A percentile compares a stretch with the other conserved stretches of the same genome.
Conservation (phyloP, 1,140 invertebrate species). For the Polyergus mexicanus region DNA sequence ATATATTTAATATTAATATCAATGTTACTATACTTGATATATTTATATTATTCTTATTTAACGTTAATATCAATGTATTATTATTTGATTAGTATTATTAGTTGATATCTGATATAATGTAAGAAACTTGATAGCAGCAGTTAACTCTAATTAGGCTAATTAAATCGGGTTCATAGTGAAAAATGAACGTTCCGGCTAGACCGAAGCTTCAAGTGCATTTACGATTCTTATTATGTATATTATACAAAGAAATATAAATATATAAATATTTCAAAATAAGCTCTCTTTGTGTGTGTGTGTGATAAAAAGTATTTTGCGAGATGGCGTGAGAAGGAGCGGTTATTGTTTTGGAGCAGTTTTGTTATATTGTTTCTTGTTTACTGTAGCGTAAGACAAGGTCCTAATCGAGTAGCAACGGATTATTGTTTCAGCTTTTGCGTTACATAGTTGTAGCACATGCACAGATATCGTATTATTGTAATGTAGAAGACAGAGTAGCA, state of each 20-base stretch:
- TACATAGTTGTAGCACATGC: conserved; percentile 48
- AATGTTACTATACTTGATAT: background rate
- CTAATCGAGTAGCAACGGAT: conserved; percentile 46
- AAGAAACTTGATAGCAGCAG: background rate
- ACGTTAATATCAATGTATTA: background rate
- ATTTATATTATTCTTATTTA: background rate
- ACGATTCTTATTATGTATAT: conserved; percentile 38
- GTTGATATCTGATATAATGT: background rate
- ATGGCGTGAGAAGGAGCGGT: background rate
- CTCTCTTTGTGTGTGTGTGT: too few species aligned
- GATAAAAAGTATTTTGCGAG: conserved; percentile 17
- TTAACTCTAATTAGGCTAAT: conserved; percentile 38
- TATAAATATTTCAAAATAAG: conserved; percentile 61
- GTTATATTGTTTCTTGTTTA: conserved; percentile 63
- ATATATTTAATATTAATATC: background rate
- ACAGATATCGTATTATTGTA: conserved; percentile 61
- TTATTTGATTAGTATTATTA: background rate
- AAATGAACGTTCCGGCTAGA: conserved; percentile 63
- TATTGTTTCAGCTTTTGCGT: conserved; percentile 67
- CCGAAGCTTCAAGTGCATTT: conserved; percentile 69
- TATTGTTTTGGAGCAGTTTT: background rate
- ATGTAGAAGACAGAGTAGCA: conserved; percentile 26
- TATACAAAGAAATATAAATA: conserved; percentile 45
- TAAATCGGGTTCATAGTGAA: conserved; percentile 8
- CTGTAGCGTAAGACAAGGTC: conserved; percentile 50